These are phyloP conservation scores for Tortrix viridana DNA, from an alignment of 2,888 invertebrate species.

Conservation along the genomic window DNA sequence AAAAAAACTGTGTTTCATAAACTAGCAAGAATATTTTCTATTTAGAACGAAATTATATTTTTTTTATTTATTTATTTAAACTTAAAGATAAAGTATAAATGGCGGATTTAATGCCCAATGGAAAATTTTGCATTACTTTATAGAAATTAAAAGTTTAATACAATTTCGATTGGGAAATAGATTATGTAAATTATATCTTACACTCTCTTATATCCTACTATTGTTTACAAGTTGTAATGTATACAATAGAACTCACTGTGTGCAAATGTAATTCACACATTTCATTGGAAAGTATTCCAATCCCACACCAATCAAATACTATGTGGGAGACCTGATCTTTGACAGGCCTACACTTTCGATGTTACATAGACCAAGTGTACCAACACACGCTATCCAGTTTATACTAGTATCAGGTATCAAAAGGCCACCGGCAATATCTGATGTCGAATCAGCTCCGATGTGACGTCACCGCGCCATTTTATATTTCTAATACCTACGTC, in stretches of 20 bases:
- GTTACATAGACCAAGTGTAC: slow-evolving; percentile 2
- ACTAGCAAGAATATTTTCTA: no score
- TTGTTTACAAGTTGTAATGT: no score
- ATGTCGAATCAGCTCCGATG: slow-evolving; percentile 20
- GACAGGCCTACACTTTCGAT: slow-evolving; percentile 2
- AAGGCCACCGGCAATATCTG: slow-evolving; percentile 24
- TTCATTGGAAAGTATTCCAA: slow-evolving; percentile 4
- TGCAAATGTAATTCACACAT: neutral
- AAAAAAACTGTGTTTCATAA: no score
- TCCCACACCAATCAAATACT: neutral
- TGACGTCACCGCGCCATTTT: slow-evolving; percentile 31
- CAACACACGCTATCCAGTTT: slow-evolving; percentile 20
- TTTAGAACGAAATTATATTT: no score
- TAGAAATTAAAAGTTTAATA: no score
- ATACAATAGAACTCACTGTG: neutral
- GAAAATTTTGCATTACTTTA: no score
- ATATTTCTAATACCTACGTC: slow-evolving; percentile 31
- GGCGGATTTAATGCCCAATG: no score
- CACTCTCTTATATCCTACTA: no score
- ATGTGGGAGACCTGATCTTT: neutral
- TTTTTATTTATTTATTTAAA: no score
- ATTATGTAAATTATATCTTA: no score
- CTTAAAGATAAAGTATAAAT: no score
- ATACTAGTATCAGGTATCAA: slow-evolving; percentile 29
- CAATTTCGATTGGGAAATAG: no score